Evolutionary conservation across 2,113 vertebrate genomes (phyloP).

Genomic region (Astatoreochromis straeleni): DNA sequence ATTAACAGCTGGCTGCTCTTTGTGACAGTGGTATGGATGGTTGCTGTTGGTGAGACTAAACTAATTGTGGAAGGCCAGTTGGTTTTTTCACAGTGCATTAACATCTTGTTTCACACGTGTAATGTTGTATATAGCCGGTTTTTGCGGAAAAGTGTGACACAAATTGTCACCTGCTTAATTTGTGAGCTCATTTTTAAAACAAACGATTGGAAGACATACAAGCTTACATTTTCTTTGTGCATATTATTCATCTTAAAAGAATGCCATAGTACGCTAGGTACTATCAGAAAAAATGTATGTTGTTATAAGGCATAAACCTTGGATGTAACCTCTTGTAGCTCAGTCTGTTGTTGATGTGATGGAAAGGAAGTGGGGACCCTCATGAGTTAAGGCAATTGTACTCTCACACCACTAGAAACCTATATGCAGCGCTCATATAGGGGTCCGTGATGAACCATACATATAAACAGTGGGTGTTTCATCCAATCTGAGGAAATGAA

Average conservation of each 20-base stretch:
- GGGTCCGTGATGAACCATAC: not conserved
- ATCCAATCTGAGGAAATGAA: slow-evolving; percentile 46
- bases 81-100: slow-evolving; percentile 15
- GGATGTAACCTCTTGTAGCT: not conserved
- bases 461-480: slow-evolving; percentile 53
- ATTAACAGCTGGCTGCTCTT: slow-evolving; percentile 58
- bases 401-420: not conserved
- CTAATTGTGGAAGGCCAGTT: not conserved
- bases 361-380: not conserved
- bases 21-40: slow-evolving; percentile 51
- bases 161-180: slow-evolving; percentile 11
- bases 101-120: slow-evolving; percentile 14
- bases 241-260: slow-evolving; percentile 1
- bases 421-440: slow-evolving; percentile 10
- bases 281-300: not conserved
- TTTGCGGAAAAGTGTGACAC: not conserved
- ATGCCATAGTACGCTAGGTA: not conserved
- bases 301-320: not conserved
- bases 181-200: not conserved
- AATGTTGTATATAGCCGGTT: not conserved
- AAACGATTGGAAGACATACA: not conserved
- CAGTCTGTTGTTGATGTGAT: not conserved
- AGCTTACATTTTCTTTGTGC: not conserved
- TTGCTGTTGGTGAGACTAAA: slow-evolving; percentile 39
- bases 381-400: slow-evolving; percentile 8